Percentiles rank a stretch among this genome's conserved stretches.
These are phyloP conservation scores for Glossophaga mutica DNA, from an alignment of 2,797 vertebrate genomes.

Conservation along the genomic window DNA sequence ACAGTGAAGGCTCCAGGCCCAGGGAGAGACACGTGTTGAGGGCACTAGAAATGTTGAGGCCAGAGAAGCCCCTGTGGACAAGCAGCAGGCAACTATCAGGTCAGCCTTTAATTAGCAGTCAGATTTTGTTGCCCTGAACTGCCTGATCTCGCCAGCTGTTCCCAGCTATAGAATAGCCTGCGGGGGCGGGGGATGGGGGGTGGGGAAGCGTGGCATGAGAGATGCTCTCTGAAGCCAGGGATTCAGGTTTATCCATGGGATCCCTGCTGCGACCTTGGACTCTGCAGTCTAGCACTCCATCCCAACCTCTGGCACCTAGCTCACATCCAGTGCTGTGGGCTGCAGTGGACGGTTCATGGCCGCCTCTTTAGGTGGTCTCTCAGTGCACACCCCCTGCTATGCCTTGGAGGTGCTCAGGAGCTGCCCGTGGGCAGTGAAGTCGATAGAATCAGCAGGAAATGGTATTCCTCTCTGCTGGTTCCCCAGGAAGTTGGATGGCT, in stretches of 20 bases:
- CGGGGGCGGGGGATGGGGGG: background rate
- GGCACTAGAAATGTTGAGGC: background rate
- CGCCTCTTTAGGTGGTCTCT: background rate
- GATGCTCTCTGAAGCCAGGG: background rate
- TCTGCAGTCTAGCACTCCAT: background rate
- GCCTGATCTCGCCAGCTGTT: background rate
- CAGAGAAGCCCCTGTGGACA: background rate
- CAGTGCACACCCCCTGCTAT: background rate
- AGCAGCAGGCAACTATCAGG: background rate
- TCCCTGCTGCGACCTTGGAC: background rate
- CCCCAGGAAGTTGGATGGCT: background rate
- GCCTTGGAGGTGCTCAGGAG: background rate
- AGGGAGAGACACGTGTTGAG: fast-evolving
- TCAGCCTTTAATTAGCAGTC: background rate
- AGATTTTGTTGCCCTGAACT: background rate
- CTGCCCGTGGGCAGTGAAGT: background rate
- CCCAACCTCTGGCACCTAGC: background rate
- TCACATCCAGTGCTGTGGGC: background rate
- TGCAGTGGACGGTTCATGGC: background rate
- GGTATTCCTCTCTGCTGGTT: background rate
- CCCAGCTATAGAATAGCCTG: background rate
- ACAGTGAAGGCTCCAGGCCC: background rate
- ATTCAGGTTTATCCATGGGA: background rate
- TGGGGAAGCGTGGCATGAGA: background rate
- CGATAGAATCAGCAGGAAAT: background rate